Evolutionary conservation across 2,797 vertebrate species (phyloP).

Genomic region (Rhadinocentrus ornatus): DNA sequence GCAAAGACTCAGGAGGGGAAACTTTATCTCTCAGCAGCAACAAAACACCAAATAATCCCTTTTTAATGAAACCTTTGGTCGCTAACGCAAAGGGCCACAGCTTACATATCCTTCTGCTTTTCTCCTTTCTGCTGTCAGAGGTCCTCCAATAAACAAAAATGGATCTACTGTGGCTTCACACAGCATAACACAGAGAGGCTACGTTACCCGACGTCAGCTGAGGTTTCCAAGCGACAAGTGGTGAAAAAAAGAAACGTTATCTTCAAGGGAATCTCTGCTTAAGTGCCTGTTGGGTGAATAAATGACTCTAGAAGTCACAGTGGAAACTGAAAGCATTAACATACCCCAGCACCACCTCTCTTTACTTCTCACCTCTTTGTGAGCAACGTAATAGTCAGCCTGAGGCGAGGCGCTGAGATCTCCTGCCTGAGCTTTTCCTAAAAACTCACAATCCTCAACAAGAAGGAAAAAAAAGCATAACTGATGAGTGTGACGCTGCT

Average conservation of each 20-base stretch:
- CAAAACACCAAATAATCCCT: slow-evolving; percentile 53
- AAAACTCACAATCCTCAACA: neutral
- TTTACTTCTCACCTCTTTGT: slow-evolving; percentile 44
- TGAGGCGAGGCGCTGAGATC: neutral
- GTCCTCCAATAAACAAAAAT: neutral
- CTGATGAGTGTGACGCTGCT: neutral
- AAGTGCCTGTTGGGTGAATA: accelerated
- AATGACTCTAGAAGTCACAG: neutral
- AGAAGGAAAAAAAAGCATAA: too few relatives aligned
- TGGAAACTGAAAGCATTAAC: neutral
- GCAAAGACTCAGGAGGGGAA: slow-evolving; percentile 20
- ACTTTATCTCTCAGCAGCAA: slow-evolving; percentile 51
- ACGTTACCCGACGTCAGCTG: too few relatives aligned
- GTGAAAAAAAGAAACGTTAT: too few relatives aligned
- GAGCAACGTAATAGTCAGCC: slow-evolving; percentile 12
- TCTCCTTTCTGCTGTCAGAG: neutral
- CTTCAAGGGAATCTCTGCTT: neutral
- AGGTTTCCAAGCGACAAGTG: too few relatives aligned
- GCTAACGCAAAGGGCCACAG: slow-evolving; percentile 1
- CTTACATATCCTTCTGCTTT: neutral
- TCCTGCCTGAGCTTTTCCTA: neutral
- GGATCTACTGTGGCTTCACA: neutral
- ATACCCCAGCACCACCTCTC: neutral
- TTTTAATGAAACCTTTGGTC: slow-evolving; percentile 58
- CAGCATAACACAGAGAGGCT: slow-evolving; percentile 6